Percentiles rank a stretch among this genome's conserved stretches.
Evolutionary conservation across 1,140 invertebrate genomes (phyloP).

Genomic region (Diabrotica undecimpunctata): DNA sequence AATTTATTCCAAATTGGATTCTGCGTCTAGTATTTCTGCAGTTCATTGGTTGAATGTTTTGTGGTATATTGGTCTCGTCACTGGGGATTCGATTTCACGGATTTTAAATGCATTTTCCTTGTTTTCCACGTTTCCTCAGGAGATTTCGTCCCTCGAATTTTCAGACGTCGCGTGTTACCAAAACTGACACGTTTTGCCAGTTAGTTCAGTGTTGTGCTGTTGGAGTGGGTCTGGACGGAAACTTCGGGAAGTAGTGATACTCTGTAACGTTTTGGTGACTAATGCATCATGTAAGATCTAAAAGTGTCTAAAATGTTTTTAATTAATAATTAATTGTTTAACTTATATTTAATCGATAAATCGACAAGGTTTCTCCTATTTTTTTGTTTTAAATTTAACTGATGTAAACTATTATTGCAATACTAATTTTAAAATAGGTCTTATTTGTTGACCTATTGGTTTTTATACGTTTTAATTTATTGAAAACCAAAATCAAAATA

Average conservation of each 20-base stretch:
- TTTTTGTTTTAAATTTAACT: too few species aligned
- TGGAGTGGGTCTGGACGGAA: not conserved
- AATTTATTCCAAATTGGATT: not conserved
- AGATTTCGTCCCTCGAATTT: conserved; percentile 13
- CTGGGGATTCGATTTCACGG: conserved; percentile 12
- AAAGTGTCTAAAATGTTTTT: too few species aligned
- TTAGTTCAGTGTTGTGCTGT: not conserved
- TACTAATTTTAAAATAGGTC: too few species aligned
- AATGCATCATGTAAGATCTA: too few species aligned
- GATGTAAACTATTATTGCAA: too few species aligned
- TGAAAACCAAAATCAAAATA: too few species aligned
- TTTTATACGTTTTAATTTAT: too few species aligned
- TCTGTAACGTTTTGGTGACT: not conserved
- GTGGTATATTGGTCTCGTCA: conserved; percentile 9
- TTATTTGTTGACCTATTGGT: too few species aligned
- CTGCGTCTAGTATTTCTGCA: conserved; percentile 9
- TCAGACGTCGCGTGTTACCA: conserved; percentile 4
- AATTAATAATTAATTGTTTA: too few species aligned
- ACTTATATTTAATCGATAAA: too few species aligned
- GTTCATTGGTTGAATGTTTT: conserved; percentile 13
- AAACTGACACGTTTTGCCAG: not conserved
- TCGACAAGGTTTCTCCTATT: too few species aligned
- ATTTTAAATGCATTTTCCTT: conserved; percentile 22
- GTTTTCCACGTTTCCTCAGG: conserved; percentile 11
- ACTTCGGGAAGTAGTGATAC: not conserved